phyloP scores from a whole-genome alignment of 2,888 invertebrate species.

The Automeris io region DNA sequence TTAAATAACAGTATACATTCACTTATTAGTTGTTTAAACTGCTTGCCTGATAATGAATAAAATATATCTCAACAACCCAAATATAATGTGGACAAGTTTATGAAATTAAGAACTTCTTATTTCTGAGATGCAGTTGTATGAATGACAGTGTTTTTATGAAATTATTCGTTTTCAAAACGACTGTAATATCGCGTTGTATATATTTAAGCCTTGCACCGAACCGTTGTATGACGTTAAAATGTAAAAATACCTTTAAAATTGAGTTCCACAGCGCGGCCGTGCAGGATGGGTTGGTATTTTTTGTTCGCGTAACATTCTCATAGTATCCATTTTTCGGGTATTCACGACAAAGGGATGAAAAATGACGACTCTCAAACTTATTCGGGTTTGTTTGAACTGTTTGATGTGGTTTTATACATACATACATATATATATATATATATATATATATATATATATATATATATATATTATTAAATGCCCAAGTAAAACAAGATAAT shows the following conservation, averaged over 20 bases:
- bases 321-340: constrained; percentile 6
- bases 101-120: no score
- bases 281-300: constrained; percentile 6
- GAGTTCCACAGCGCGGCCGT: constrained; percentile 3
- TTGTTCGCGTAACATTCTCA: background rate
- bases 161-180: no score
- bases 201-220: constrained; percentile 1
- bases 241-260: constrained; percentile 1
- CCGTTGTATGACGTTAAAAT: constrained; percentile 5
- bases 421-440: background rate
- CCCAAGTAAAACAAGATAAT: no score
- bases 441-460: background rate
- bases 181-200: no score
- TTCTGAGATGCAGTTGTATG: no score
- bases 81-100: no score
- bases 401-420: background rate
- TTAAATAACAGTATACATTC: no score
- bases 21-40: no score
- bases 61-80: no score
- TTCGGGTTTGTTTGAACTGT: background rate
- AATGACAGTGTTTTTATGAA: no score
- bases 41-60: no score
- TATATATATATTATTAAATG: background rate
- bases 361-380: constrained; percentile 1
- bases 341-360: constrained; percentile 10